A percentile compares a stretch with the other conserved stretches of the same genome.
Evolutionary conservation across 2,888 invertebrate species (phyloP).

Genomic region (Epistrophe grossulariae): DNA sequence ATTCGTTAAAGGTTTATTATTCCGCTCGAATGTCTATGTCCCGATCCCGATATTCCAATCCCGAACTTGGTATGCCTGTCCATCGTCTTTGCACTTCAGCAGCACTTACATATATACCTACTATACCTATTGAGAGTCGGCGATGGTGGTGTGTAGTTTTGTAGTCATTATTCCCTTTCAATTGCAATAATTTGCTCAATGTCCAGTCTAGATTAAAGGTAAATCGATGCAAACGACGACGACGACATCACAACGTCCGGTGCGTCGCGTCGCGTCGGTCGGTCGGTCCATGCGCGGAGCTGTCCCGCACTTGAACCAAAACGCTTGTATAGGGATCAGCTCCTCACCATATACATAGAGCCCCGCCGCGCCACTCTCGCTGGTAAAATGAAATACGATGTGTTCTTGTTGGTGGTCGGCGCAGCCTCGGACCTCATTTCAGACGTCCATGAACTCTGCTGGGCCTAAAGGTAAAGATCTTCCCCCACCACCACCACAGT

Average conservation of each 20-base stretch:
- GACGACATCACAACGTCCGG: conserved; percentile 56
- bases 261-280: conserved; percentile 1
- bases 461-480: conserved; percentile 17
- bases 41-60: conserved; percentile 4
- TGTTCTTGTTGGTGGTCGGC: conserved; percentile 69
- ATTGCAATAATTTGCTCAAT: conserved; percentile 76
- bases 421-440: conserved; percentile 15
- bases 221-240: conserved; percentile 75
- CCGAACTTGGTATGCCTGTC: conserved; percentile 50
- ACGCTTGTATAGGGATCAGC: conserved; percentile 27
- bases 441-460: conserved; percentile 64
- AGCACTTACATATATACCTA: conserved; percentile 32
- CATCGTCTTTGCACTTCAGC: conserved; percentile 62
- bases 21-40: conserved; percentile 35
- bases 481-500: conserved; percentile 18
- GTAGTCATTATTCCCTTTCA: conserved; percentile 75
- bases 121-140: conserved; percentile 12
- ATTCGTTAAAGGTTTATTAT: conserved; percentile 74
- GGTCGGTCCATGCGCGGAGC: not conserved
- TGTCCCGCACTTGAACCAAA: conserved; percentile 47
- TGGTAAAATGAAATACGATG: conserved; percentile 71
- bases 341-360: not conserved
- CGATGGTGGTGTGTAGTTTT: conserved; percentile 58
- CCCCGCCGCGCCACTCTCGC: not conserved
- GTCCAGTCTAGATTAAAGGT: conserved; percentile 75